Percentiles rank a stretch among this genome's conserved stretches.
Conservation (phyloP, 1,140 invertebrate species). For the Acromyrmex echinatior region DNA sequence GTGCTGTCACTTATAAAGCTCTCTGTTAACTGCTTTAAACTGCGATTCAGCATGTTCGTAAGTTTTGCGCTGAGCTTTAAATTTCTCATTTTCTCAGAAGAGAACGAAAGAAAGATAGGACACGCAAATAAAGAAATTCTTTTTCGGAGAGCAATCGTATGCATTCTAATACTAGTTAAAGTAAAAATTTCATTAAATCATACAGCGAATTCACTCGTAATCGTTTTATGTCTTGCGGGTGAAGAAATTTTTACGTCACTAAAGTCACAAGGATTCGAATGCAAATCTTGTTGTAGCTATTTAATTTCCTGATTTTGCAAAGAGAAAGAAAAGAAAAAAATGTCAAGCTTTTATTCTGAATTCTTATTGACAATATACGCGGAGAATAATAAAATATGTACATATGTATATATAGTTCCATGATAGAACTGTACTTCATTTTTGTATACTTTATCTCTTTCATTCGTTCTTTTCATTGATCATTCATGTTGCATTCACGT, state of each 20-base stretch:
- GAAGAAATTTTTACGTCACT: background rate
- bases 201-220: background rate
- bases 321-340: background rate
- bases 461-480: constrained; percentile 23
- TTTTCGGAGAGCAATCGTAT: background rate
- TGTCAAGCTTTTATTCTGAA: background rate
- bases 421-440: constrained; percentile 13
- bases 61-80: constrained; percentile 15
- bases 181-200: constrained; percentile 10
- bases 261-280: background rate
- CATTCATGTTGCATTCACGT: constrained; percentile 33
- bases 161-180: background rate
- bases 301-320: constrained; percentile 28
- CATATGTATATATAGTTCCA: too few relatives aligned
- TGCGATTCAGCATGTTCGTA: constrained; percentile 36
- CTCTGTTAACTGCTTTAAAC: constrained; percentile 47
- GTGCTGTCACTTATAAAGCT: constrained; percentile 51
- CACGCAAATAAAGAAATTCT: background rate
- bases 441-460: constrained; percentile 38
- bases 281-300: background rate
- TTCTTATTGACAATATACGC: background rate
- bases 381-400: constrained; percentile 21
- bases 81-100: constrained; percentile 1
- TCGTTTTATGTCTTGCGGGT: background rate
- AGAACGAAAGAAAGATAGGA: constrained; percentile 14